Conservation (phyloP, 2,888 invertebrate genomes). For the Amiota mariae region DNA sequence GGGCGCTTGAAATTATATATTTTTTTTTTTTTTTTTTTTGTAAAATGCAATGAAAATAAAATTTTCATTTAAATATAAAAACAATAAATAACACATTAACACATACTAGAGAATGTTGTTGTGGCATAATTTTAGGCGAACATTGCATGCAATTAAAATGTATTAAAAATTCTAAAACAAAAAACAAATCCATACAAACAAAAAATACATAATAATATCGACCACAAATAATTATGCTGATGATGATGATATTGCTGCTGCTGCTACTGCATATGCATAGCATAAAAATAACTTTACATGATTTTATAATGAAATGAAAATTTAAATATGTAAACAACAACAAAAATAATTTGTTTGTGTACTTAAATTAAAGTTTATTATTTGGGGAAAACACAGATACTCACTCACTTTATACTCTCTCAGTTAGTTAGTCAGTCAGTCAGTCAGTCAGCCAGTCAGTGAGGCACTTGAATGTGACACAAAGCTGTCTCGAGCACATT, state of each 20-base stretch:
- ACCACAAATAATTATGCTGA: not conserved
- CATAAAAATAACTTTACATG: slow-evolving; percentile 31
- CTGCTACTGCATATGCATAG: slow-evolving; percentile 6
- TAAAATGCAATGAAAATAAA: no score
- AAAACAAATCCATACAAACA: no score
- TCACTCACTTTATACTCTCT: no score
- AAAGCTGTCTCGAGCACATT: slow-evolving; percentile 17
- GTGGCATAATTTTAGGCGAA: slow-evolving; percentile 28
- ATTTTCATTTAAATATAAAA: slow-evolving; percentile 48
- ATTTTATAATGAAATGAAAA: slow-evolving; percentile 27
- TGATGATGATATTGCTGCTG: not conserved
- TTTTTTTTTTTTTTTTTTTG: no score
- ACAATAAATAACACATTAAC: slow-evolving; percentile 54
- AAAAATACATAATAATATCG: not conserved
- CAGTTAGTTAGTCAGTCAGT: no score
- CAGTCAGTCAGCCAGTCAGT: no score
- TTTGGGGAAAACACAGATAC: not conserved
- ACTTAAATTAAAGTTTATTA: slow-evolving; percentile 17
- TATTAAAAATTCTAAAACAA: slow-evolving; percentile 14
- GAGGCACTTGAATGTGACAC: not conserved
- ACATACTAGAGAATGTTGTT: slow-evolving; percentile 23
- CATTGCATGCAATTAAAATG: slow-evolving; percentile 19
- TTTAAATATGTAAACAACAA: slow-evolving; percentile 9
- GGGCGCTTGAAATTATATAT: not conserved
- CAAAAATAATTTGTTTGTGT: not conserved